Percentiles rank a stretch among this genome's conserved stretches.
Conservation (phyloP, 2,113 vertebrate genomes). For the Ictalurus furcatus region DNA sequence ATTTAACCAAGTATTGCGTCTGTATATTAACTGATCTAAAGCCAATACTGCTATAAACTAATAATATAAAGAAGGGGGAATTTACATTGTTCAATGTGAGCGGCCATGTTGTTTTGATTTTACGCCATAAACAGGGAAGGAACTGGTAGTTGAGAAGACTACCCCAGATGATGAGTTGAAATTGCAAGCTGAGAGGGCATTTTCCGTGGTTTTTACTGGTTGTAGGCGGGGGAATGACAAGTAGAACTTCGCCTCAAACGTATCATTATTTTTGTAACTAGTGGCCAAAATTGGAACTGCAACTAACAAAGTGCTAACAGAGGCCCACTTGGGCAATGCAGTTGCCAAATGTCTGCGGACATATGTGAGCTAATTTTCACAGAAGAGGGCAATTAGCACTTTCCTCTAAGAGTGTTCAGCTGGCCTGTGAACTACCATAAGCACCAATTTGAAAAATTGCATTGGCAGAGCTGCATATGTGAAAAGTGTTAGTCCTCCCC, state of each 20-base stretch:
- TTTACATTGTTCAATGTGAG: neutral
- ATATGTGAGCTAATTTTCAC: neutral
- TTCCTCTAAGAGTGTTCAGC: conserved; percentile 1
- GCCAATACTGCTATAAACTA: neutral
- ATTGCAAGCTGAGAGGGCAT: neutral
- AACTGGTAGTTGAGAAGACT: neutral
- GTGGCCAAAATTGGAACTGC: neutral
- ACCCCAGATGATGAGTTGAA: neutral
- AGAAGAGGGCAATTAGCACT: neutral
- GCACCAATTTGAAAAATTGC: neutral
- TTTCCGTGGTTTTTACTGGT: neutral
- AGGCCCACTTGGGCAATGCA: neutral
- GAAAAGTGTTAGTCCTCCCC: neutral
- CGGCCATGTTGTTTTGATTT: neutral
- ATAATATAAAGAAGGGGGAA: neutral
- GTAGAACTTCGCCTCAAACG: neutral
- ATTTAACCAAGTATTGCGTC: neutral
- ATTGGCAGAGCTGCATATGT: neutral
- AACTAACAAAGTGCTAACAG: neutral
- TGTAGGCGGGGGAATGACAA: neutral
- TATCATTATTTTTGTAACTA: neutral
- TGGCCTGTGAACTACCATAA: neutral
- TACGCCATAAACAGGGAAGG: neutral
- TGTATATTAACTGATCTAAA: neutral
- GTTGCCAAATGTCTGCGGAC: neutral